Conservation (phyloP, 2,113 vertebrate species). For the Calidris pugnax region DNA sequence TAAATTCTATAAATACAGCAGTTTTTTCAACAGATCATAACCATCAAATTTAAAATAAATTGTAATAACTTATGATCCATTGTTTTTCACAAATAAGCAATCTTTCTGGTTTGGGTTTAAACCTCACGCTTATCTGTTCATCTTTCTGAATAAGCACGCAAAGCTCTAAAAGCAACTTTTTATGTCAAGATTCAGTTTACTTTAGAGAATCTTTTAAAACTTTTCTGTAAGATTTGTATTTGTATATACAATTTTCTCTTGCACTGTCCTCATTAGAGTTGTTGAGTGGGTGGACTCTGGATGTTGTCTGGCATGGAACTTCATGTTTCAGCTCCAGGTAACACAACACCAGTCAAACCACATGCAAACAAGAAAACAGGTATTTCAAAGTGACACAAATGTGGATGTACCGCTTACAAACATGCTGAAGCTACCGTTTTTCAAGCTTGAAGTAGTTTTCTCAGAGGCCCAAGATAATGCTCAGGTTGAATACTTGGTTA, state of each 20-base stretch:
- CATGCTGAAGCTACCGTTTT: neutral
- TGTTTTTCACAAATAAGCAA: neutral
- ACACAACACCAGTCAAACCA: neutral
- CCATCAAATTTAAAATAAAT: neutral
- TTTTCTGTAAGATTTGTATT: neutral
- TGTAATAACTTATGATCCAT: neutral
- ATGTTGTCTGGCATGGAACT: neutral
- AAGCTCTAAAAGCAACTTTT: neutral
- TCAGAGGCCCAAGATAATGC: neutral
- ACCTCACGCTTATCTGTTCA: neutral
- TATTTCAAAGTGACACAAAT: neutral
- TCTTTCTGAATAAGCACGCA: neutral
- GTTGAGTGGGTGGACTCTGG: neutral
- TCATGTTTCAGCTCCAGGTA: neutral
- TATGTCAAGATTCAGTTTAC: neutral
- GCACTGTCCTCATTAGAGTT: neutral
- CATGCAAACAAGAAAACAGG: neutral
- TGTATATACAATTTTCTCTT: neutral
- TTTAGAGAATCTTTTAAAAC: neutral
- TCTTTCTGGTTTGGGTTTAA: neutral
- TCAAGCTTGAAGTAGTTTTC: neutral
- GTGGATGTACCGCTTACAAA: neutral
- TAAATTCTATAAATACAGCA: neutral
- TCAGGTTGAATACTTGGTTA: neutral
- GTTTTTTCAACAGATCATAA: neutral